Conservation (phyloP, 2,113 vertebrate genomes). For the Hypocryptadius cinnamomeus region DNA sequence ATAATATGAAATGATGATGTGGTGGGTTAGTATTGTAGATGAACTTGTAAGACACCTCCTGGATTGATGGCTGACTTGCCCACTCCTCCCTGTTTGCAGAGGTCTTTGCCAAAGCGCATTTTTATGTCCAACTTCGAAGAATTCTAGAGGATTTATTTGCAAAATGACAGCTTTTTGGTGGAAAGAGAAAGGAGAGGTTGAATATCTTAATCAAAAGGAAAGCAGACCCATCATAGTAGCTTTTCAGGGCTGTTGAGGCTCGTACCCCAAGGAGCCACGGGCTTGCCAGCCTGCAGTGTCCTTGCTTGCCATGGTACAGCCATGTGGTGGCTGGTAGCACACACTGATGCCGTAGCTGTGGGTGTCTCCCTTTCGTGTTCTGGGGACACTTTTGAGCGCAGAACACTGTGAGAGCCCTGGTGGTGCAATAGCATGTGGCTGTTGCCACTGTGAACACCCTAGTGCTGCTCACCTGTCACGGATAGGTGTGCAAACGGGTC, state of each 20-base stretch:
- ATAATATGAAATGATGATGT: neutral
- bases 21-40: neutral
- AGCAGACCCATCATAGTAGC: neutral
- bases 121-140: neutral
- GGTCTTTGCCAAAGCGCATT: neutral
- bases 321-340: rapidly evolving
- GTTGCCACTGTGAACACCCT: neutral
- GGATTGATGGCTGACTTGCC: neutral
- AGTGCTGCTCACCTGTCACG: neutral
- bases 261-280: rapidly evolving
- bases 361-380: neutral
- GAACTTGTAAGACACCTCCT: neutral
- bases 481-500: neutral
- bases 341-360: neutral
- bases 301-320: neutral
- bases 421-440: neutral
- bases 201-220: neutral
- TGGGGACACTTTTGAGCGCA: neutral
- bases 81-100: neutral
- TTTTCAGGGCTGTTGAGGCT: neutral
- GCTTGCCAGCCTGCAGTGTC: neutral
- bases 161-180: neutral
- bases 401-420: rapidly evolving
- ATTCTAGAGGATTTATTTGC: neutral
- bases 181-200: neutral